Evolutionary conservation across 1,140 invertebrate genomes (phyloP), one percentile per base, ranked within the genome.

Genomic region (Leptopilina boulardi): DNA sequence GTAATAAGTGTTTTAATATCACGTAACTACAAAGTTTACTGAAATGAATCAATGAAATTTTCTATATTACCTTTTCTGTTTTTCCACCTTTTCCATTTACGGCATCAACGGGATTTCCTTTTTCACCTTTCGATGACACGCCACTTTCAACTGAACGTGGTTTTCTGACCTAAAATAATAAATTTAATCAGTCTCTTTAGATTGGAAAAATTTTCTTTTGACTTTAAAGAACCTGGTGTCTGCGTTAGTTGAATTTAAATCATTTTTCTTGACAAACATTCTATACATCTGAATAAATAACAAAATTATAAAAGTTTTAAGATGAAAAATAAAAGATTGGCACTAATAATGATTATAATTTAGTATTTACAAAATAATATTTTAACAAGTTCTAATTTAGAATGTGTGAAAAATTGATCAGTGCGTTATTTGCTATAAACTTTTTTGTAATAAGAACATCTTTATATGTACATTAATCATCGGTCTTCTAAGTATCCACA

Each of bases 1-100:
- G 87, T 6, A 56, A 74, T 51, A 74, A 18, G 2, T 19, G 5
- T 75, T 47, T 75, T 2, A 19, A 15, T 26, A 70, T 19, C n/a
- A 26, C 51, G 56, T 73, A 30, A 26, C 51, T 30, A 38, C 34
- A 38, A 38, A 38, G 1, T 56, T 51, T 30, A 9, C 42, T 15
- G 19, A 3, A 44, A 73, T 51, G 77, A 66, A 73, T 77, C 77
- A 74, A 79, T 82, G 80, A 74, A 77, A 79, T 77, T 78, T 76
- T 75, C 77, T 82, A 75, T 83, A 77, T 88, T 81, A 90, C 89
- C 85, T 89, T 87, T 86, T 90, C 86, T 71, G 82, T 85, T 79
- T 86, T 87, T 79, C 84, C 85, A 44, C 84, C 85, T 51, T 86
- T 88, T 81, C 84, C 82, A 77, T 80, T 83, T 77, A 84, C 72